Evolutionary conservation across 1,140 invertebrate species (phyloP).

Genomic region (Heliconius congener): DNA sequence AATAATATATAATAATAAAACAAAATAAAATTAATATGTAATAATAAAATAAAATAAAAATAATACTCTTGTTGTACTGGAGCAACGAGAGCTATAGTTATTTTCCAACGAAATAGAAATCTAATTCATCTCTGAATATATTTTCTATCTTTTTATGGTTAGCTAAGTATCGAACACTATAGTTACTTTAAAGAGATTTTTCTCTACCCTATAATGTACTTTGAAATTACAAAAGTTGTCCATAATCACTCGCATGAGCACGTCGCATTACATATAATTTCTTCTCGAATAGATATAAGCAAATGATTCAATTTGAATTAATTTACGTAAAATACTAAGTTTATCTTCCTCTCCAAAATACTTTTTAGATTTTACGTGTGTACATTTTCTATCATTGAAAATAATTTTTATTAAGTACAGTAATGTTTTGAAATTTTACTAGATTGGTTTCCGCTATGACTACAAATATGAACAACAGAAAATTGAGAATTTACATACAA

Average conservation of each 20-base stretch:
- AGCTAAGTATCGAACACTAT: neutral
- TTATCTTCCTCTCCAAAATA: neutral
- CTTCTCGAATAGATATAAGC: neutral
- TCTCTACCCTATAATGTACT: neutral
- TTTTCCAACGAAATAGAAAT: too few species aligned
- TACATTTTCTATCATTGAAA: neutral
- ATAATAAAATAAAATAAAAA: too few species aligned
- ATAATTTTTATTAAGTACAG: neutral
- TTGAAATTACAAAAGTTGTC: neutral
- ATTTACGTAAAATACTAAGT: neutral
- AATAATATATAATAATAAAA: too few species aligned
- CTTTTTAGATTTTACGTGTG: neutral
- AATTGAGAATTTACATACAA: too few species aligned
- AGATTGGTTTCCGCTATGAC: neutral
- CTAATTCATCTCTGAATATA: too few species aligned
- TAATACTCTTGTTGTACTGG: too few species aligned
- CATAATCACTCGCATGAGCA: neutral
- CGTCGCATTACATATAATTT: neutral
- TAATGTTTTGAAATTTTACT: neutral
- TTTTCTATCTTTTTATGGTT: too few species aligned
- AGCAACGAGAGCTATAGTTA: too few species aligned
- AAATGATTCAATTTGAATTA: neutral
- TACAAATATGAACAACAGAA: neutral
- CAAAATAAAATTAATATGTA: too few species aligned
- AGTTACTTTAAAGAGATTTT: neutral